Evolutionary conservation across 2,113 vertebrate genomes (phyloP).

Genomic region (Stercorarius parasiticus): DNA sequence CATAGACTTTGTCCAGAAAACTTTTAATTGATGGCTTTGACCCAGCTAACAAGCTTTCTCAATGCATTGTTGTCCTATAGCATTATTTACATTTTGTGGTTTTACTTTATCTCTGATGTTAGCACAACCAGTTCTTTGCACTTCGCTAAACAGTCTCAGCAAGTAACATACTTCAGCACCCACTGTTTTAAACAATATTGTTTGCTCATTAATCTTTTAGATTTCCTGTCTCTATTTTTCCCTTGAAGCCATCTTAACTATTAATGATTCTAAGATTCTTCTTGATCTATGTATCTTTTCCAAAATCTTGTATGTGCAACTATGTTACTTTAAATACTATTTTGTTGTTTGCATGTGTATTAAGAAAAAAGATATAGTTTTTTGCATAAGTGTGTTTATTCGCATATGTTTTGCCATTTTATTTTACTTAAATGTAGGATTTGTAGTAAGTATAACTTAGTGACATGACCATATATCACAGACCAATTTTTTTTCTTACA

Average conservation of each 20-base stretch:
- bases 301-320: not conserved
- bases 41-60: not conserved
- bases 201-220: not conserved
- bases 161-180: not conserved
- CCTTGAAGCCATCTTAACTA: not conserved
- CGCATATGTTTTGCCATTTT: not conserved
- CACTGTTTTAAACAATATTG: not conserved
- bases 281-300: not conserved
- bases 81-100: not conserved
- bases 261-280: not conserved
- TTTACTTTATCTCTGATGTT: not conserved
- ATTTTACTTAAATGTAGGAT: not conserved
- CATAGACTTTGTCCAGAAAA: not conserved
- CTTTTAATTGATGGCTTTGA: not conserved
- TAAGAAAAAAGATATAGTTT: fast-evolving
- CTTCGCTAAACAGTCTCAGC: not conserved
- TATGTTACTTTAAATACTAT: not conserved
- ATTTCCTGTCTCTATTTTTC: not conserved
- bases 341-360: not conserved
- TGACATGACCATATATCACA: not conserved
- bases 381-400: not conserved
- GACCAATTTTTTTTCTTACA: not conserved
- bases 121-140: not conserved
- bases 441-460: not conserved
- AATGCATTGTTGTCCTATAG: not conserved